These are phyloP conservation scores for Drosophila orosa DNA, from an alignment of 1,140 invertebrate genomes.

Conservation along the genomic window DNA sequence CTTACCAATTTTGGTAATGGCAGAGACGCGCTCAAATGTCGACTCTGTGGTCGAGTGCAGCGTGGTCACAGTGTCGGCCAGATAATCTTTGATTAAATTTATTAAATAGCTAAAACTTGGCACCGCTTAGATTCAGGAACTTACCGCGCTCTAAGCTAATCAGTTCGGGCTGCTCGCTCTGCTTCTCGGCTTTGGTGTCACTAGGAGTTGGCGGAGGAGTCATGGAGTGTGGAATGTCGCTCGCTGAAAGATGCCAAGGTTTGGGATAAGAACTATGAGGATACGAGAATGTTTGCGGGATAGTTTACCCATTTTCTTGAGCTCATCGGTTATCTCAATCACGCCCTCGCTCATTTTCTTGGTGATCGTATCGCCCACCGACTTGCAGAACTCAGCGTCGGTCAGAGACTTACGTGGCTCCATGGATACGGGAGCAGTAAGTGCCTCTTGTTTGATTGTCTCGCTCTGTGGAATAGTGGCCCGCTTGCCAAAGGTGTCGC, in stretches of 20 bases:
- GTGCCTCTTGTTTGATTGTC: slow-evolving; percentile 48
- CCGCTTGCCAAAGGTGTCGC: slow-evolving; percentile 43
- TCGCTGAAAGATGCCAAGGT: slow-evolving; percentile 41
- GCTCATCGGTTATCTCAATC: slow-evolving; percentile 78
- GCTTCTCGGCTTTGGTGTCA: slow-evolving; percentile 75
- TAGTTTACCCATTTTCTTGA: slow-evolving; percentile 67
- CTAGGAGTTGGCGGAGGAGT: slow-evolving; percentile 83
- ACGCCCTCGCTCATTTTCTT: slow-evolving; percentile 84
- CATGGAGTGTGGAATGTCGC: slow-evolving; percentile 81
- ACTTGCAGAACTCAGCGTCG: slow-evolving; percentile 83
- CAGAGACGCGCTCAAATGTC: slow-evolving; percentile 77
- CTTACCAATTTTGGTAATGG: slow-evolving; percentile 83
- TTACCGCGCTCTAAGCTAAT: slow-evolving; percentile 63
- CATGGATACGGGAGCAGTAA: slow-evolving; percentile 55
- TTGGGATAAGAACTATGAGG: background rate
- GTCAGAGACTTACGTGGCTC: slow-evolving; percentile 81
- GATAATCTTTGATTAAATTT: slow-evolving; percentile 50
- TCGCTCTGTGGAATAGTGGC: slow-evolving; percentile 54
- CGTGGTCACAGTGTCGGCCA: slow-evolving; percentile 73
- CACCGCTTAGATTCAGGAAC: background rate
- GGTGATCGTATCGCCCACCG: slow-evolving; percentile 80
- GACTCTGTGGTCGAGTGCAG: slow-evolving; percentile 80
- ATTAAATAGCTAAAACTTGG: background rate
- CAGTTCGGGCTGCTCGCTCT: slow-evolving; percentile 48
- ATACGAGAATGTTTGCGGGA: background rate